Percentiles rank a stretch among this genome's conserved stretches.
These are phyloP conservation scores for Graptemys geographica DNA, from an alignment of 2,797 vertebrate species.

Conservation along the genomic window DNA sequence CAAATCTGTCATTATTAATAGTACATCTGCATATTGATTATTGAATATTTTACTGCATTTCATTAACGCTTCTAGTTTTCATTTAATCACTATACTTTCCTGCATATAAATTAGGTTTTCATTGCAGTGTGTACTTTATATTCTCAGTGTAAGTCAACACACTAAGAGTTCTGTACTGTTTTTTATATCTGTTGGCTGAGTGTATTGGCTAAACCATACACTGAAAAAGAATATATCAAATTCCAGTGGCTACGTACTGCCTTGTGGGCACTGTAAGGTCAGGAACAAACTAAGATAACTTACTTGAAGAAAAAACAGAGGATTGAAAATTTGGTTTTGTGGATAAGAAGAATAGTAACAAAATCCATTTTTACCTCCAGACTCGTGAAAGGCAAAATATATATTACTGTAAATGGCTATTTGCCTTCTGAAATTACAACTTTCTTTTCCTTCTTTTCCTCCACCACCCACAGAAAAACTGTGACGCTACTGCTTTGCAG, in stretches of 20 bases:
- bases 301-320: neutral
- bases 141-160: neutral
- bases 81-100: neutral
- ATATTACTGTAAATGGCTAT: rapidly evolving
- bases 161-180: neutral
- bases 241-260: rapidly evolving
- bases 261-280: rapidly evolving
- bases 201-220: rapidly evolving
- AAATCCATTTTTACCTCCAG: neutral
- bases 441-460: neutral
- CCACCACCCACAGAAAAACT: neutral
- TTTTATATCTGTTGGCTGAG: neutral
- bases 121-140: neutral
- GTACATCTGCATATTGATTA: neutral
- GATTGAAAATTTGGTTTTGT: neutral
- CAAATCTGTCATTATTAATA: neutral
- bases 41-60: neutral
- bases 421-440: neutral
- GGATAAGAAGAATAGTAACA: rapidly evolving
- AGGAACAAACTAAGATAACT: neutral
- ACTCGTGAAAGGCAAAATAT: rapidly evolving
- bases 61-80: neutral
- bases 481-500: neutral
- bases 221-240: rapidly evolving
- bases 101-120: neutral